phyloP scores from a whole-genome alignment of 2,113 vertebrate species.

The Leptosomus discolor region DNA sequence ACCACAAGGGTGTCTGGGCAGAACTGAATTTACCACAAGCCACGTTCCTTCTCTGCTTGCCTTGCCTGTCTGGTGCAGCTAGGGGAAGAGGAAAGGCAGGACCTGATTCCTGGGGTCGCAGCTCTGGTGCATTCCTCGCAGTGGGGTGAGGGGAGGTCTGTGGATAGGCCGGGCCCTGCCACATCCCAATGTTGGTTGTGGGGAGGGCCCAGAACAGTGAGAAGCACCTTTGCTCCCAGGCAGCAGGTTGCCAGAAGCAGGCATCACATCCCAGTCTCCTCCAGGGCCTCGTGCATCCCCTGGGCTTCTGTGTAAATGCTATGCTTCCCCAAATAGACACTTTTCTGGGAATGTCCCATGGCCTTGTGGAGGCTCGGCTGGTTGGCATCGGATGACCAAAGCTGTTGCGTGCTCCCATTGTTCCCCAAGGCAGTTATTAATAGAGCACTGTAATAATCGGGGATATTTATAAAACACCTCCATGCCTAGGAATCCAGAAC shows the following conservation, averaged over 20 bases:
- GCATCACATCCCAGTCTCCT: neutral
- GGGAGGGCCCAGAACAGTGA: neutral
- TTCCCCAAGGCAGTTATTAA: constrained; percentile 58
- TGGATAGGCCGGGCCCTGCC: fast-evolving
- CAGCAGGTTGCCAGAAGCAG: fast-evolving
- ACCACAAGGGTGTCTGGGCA: neutral
- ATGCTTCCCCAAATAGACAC: constrained; percentile 58
- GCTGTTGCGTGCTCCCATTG: constrained; percentile 43
- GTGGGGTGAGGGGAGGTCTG: neutral
- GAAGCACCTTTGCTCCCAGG: neutral
- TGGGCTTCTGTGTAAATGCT: neutral
- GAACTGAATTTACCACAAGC: neutral
- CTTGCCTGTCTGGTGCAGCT: neutral
- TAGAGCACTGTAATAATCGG: constrained; percentile 35
- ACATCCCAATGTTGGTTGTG: fast-evolving
- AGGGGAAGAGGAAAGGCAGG: neutral
- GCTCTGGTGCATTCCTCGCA: neutral
- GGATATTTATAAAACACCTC: constrained; percentile 57
- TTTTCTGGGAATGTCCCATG: constrained; percentile 60
- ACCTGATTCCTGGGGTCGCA: fast-evolving
- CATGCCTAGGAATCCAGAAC: neutral
- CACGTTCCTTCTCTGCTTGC: neutral
- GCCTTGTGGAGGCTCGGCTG: neutral
- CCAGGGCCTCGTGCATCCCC: neutral
- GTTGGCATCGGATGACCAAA: constrained; percentile 53